These are phyloP conservation scores for Ecliptopera silaceata DNA, from an alignment of 2,888 invertebrate species.

Conservation along the genomic window DNA sequence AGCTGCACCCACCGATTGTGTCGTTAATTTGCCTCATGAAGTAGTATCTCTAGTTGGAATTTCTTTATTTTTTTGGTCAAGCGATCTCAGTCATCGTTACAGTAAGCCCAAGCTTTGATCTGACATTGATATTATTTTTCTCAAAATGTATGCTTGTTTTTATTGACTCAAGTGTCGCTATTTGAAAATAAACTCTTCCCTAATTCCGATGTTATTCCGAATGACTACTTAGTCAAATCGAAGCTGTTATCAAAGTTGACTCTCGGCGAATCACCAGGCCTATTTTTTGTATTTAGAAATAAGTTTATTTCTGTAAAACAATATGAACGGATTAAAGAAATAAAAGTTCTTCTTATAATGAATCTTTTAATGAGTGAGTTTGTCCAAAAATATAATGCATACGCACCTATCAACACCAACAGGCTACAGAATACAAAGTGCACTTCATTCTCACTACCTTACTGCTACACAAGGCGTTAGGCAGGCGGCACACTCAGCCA, in stretches of 20 bases:
- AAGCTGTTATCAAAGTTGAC: conserved; percentile 4
- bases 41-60: too few species aligned
- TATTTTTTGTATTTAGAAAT: conserved; percentile 6
- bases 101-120: background rate
- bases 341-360: conserved; percentile 56
- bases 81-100: too few species aligned
- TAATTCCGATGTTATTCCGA: background rate
- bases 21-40: conserved; percentile 1
- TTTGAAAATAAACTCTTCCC: background rate
- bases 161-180: background rate
- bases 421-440: conserved; percentile 68
- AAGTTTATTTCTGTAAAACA: conserved; percentile 10
- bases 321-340: conserved; percentile 38
- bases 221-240: conserved; percentile 13
- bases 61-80: too few species aligned
- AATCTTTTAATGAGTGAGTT: conserved; percentile 73
- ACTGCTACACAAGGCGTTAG: conserved; percentile 47
- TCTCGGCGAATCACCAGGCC: conserved; percentile 3
- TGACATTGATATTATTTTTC: conserved; percentile 1
- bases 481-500: conserved; percentile 24
- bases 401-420: conserved; percentile 68
- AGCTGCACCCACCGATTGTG: conserved; percentile 21
- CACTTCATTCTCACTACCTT: conserved; percentile 56
- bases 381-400: conserved; percentile 80
- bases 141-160: background rate